Percentiles rank a stretch among this genome's conserved stretches.
Evolutionary conservation across 1,140 invertebrate genomes (phyloP).

Genomic region (Zaprionus africanus): DNA sequence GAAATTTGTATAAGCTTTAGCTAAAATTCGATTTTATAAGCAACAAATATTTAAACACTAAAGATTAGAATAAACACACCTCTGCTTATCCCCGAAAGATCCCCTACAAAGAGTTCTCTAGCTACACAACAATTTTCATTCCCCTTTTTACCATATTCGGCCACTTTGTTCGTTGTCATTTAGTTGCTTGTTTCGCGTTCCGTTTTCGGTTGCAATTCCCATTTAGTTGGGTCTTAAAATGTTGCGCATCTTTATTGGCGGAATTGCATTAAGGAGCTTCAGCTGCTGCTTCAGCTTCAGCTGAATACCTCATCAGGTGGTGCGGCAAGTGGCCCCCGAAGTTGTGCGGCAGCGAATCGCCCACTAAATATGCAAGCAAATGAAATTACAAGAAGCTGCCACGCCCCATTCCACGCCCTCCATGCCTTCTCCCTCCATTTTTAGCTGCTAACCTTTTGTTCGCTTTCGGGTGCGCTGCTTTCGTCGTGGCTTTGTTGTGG

Average conservation of each 20-base stretch:
- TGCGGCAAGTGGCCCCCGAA: slow-evolving; percentile 11
- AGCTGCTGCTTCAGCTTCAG: slow-evolving; percentile 7
- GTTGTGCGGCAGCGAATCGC: slow-evolving; percentile 28
- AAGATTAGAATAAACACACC: neutral
- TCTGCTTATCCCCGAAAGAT: neutral
- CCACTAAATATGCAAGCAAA: slow-evolving; percentile 60
- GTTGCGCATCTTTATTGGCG: slow-evolving; percentile 34
- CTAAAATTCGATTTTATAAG: no score
- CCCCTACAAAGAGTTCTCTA: neutral
- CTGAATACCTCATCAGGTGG: slow-evolving; percentile 38
- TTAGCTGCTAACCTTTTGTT: slow-evolving; percentile 33
- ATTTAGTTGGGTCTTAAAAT: slow-evolving; percentile 27
- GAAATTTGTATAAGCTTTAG: no score
- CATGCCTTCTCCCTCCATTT: neutral
- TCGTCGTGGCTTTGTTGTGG: slow-evolving; percentile 10
- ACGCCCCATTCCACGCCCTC: neutral
- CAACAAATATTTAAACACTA: neutral
- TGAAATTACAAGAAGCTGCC: slow-evolving; percentile 51
- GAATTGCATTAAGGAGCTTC: slow-evolving; percentile 47
- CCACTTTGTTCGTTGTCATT: slow-evolving; percentile 4
- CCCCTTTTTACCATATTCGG: neutral
- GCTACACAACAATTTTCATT: neutral
- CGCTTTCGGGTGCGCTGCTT: neutral
- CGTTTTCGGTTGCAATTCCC: slow-evolving; percentile 6
- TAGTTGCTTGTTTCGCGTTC: slow-evolving; percentile 1